phyloP scores from a whole-genome alignment of 2,888 invertebrate species.

The Pammene fasciana region DNA sequence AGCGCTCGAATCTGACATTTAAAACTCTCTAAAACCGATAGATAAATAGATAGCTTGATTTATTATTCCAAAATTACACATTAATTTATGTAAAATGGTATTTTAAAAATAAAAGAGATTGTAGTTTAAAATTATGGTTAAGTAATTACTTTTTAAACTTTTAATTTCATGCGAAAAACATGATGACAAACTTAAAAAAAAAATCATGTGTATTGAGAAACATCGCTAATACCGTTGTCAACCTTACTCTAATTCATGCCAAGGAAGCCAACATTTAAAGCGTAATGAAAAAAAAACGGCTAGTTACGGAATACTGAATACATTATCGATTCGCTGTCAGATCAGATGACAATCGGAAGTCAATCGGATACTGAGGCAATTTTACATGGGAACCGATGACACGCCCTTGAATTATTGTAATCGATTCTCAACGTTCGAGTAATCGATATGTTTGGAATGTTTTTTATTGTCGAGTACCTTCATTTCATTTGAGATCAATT shows the following conservation, averaged over 20 bases:
- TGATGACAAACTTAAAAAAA: no score
- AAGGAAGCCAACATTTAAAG: not conserved
- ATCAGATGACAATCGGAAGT: slow-evolving; percentile 46
- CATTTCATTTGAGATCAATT: no score
- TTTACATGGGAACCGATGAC: slow-evolving; percentile 54
- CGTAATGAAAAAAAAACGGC: slow-evolving; percentile 5
- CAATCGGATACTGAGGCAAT: slow-evolving; percentile 51
- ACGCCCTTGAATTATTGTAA: slow-evolving; percentile 54
- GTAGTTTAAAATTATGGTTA: no score
- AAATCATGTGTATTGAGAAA: not conserved
- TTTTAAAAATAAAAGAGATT: no score
- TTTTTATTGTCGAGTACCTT: not conserved
- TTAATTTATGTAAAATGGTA: no score
- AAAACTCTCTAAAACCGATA: no score
- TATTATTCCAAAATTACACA: no score
- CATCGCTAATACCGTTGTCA: not conserved
- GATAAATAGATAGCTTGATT: no score
- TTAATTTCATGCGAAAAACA: no score
- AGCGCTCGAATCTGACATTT: no score
- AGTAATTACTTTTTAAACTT: no score
- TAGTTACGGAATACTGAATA: slow-evolving; percentile 25
- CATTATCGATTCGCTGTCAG: slow-evolving; percentile 31
- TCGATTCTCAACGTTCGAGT: slow-evolving; percentile 46
- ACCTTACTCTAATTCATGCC: no score
- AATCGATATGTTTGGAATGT: slow-evolving; percentile 46